These are phyloP conservation scores for Silurus glanis DNA, from an alignment of 2,113 vertebrate species.

Conservation along the genomic window DNA sequence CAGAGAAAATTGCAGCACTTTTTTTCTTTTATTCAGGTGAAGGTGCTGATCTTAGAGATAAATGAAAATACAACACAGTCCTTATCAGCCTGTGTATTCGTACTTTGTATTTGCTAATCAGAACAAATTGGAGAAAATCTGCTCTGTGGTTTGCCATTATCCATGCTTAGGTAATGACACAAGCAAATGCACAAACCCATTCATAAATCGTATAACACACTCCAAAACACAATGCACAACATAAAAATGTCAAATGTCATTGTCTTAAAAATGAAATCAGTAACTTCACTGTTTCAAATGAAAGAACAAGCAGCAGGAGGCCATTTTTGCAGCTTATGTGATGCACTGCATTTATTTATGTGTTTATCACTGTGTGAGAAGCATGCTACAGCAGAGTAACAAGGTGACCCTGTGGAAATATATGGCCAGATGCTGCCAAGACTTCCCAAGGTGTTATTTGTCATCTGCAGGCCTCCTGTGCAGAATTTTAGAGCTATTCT, in stretches of 20 bases:
- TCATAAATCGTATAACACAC: not conserved
- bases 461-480: conserved; percentile 49
- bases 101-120: conserved; percentile 15
- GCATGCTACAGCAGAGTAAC: conserved; percentile 37
- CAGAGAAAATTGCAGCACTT: not conserved
- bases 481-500: conserved; percentile 51
- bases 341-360: conserved; percentile 37
- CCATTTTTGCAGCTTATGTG: conserved; percentile 15
- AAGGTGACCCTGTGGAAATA: conserved; percentile 60
- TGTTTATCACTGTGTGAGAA: conserved; percentile 52
- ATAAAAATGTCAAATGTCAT: conserved; percentile 10
- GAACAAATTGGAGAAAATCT: conserved; percentile 3
- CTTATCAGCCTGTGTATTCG: not conserved
- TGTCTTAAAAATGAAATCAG: conserved; percentile 3
- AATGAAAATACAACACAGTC: not conserved
- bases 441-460: conserved; percentile 53
- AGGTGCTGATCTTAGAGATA: not conserved
- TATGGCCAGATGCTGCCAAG: conserved; percentile 53
- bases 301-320: conserved; percentile 5
- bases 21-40: not conserved
- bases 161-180: not conserved
- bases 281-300: conserved; percentile 12
- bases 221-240: not conserved
- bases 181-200: not conserved
- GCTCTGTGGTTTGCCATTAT: not conserved